Evolutionary conservation across 2,888 invertebrate genomes (phyloP), one percentile per base, ranked within the genome.

Genomic region (Mesochorus sp.): DNA sequence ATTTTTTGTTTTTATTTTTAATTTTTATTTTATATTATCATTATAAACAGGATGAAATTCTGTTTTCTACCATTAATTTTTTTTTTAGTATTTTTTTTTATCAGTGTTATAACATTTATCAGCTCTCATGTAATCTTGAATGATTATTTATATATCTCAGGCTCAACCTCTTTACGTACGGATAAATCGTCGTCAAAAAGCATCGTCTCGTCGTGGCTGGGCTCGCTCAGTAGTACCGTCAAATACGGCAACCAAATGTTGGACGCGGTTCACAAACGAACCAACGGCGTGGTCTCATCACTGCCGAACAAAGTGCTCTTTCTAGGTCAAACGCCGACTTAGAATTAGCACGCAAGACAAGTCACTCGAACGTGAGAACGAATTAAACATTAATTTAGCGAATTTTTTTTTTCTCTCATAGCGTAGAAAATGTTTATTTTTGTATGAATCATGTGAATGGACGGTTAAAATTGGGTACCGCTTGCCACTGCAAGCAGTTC

Each of bases 231-330:
- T 59, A 93, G 91, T 34, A 94, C 94, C 1, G 92, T 94, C 3
- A 94, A 93, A 85, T 94, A 93, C 87, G 94, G 94, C 4, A 93
- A 93, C 87, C 92, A 93, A 59, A 91, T 94, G 71, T 88, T 94
- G 39, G 93, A 93, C 86, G 92, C 91, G 17, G 93, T 94, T 2
- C 93, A 94, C 51, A 93, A 93, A 87, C 91, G 89, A 82, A 93
- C 93, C 2, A 93, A 92, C 80, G 92, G 89, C 17, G 90, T 92
- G 12, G 90, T 91, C 4, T 87, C 85, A 80, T 83, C 82, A 57
- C 76, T 90, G 31, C 90, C 90, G 6, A 86, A 80, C 47, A 90
- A 86, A 86, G 82, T 88, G 59, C 81, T 88, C 28, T 85, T 89
- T 70, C 77, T 88, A 72, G 87, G 88, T 51, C 89, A 89, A 49